Conservation (phyloP, 1,140 invertebrate genomes). For the Cephus cinctus region DNA sequence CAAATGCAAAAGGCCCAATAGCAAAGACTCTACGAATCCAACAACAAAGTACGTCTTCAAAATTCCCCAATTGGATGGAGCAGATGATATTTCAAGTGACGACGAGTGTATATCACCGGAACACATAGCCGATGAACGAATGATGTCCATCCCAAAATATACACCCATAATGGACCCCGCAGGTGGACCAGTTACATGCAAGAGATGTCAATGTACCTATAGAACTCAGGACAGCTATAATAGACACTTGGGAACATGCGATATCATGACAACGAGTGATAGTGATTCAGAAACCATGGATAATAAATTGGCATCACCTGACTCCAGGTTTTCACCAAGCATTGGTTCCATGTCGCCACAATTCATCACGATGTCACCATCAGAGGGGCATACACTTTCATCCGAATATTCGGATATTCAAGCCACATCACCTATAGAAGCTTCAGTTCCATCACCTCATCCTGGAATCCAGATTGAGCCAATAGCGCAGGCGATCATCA, state of each 20-base stretch:
- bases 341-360: constrained; percentile 41
- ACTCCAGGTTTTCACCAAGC: constrained; percentile 39
- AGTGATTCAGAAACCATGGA: constrained; percentile 65
- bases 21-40: too few relatives aligned
- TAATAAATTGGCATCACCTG: constrained; percentile 42
- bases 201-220: constrained; percentile 85
- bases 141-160: constrained; percentile 34
- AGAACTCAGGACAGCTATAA: constrained; percentile 84
- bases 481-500: constrained; percentile 47
- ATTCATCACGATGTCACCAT: constrained; percentile 45
- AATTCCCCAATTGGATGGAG: constrained; percentile 74
- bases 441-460: constrained; percentile 45
- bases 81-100: constrained; percentile 65
- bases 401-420: constrained; percentile 45
- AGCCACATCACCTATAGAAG: constrained; percentile 45
- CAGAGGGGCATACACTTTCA: constrained; percentile 41
- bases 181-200: constrained; percentile 80
- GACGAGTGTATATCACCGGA: constrained; percentile 38
- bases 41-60: too few relatives aligned
- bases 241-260: constrained; percentile 77
- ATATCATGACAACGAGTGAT: constrained; percentile 73
- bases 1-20: too few relatives aligned
- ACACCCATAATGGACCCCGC: constrained; percentile 24
- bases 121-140: constrained; percentile 38
- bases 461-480: constrained; percentile 47